Evolutionary conservation across 1,140 invertebrate species (phyloP), one percentile per base, ranked within the genome.

Genomic region (Glossosoma conforme): DNA sequence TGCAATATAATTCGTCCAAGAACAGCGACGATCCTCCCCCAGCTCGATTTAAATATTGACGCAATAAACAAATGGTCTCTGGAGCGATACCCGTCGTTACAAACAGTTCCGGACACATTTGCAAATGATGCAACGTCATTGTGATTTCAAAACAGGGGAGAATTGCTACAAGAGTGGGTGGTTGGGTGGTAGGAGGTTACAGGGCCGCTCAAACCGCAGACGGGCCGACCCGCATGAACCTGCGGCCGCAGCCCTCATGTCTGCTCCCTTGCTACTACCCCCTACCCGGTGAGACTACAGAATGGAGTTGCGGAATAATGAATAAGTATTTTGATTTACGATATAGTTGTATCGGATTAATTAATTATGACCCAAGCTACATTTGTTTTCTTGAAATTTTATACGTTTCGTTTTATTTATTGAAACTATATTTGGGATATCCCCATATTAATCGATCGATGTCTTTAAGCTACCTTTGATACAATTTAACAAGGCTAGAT

Each of bases 121-220:
- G 44, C 37, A 28, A 50, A 46, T 53, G 41, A 48, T 54, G 52
- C 52, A 44, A 54, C 45, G 52, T 54, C 52, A 54, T 54, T 54
- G 22, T 32, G 36, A 48, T 49, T 49, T 49, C 14, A 20, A 49
- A 40, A n/a, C n/a, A n/a, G n/a, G n/a, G n/a, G n/a, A n/a, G n/a
- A n/a, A n/a, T n/a, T n/a, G n/a, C n/a, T 28, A 49, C 37, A 49
- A 30, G 24, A 19, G 36, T 38, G 9, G 25, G 6, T 8, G 6
- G n/a, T 28, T 28, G 6, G 25, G n/a, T 28, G n/a, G 25, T 8
- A 6, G 25, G 6, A 8, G 25, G 24, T 41, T 9, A 9, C 6
- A 3, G 19, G 54, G 32, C 47, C 32, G 4, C 35, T 32, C 46
- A 44, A 28, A 56, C 54, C 54, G 54, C 54, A 56, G 54, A 56